phyloP scores from a whole-genome alignment of 2,888 invertebrate species.

The Antitype chi region DNA sequence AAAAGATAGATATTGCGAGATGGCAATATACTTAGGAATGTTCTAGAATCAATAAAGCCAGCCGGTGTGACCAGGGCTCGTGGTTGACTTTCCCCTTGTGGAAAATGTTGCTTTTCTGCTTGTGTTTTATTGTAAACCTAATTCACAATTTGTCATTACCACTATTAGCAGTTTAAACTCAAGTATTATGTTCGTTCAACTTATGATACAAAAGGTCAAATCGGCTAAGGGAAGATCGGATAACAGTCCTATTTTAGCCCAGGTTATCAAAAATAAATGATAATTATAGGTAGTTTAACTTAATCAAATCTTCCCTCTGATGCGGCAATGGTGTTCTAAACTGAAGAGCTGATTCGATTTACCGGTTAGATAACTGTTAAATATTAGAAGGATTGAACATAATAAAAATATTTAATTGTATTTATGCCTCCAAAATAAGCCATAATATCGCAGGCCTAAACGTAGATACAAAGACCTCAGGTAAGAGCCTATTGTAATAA shows the following conservation, averaged over 20 bases:
- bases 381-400: not conserved
- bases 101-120: not conserved
- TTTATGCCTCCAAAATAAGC: not conserved
- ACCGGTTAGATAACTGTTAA: not conserved
- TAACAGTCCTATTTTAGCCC: not conserved
- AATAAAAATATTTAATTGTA: not conserved
- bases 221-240: not conserved
- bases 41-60: slow-evolving; percentile 64
- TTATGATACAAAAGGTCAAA: not conserved
- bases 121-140: not conserved
- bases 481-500: not conserved
- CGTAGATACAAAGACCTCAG: not conserved
- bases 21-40: slow-evolving; percentile 62
- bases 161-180: not conserved
- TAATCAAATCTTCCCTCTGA: not conserved
- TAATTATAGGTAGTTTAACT: not conserved
- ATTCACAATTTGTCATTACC: not conserved
- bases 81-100: slow-evolving; percentile 5
- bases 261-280: not conserved
- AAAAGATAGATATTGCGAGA: slow-evolving; percentile 43
- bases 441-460: not conserved
- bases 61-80: slow-evolving; percentile 52
- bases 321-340: not conserved
- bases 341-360: not conserved
- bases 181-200: not conserved